Base-by-base conservation (phyloP, 2,797 vertebrate genomes). In the Hydrolagus colliei region DNA sequence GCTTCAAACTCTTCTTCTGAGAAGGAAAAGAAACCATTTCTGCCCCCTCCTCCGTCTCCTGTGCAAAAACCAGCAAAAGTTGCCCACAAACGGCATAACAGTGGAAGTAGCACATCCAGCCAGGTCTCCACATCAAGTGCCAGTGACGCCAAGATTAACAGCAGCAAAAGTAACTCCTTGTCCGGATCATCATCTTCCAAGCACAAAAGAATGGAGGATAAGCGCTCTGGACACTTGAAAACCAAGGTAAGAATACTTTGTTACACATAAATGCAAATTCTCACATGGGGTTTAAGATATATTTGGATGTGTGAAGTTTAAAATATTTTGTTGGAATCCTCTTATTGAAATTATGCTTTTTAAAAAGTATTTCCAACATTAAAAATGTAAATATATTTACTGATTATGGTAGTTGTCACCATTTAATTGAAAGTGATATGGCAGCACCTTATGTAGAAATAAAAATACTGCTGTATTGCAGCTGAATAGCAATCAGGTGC, bases 141-240 rank as follows among this genome's bases (percentile, higher is more conserved):
- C 87, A 88, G 86, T 63, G 78, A 88, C 87, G 75, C 86, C 89
- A 91, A 87, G 85, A 91, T 1, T 77, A 89, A 87, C 74, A 90
- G 85, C 87, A 89, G 2, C 88, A 88, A 88, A 78, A 90, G 88
- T 78, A 91, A 92, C 73, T 88, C 90, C 61, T 87, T 88, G 0
- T 0, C 86, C 18, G n/a, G 52, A 32, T 72, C 18, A 0, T 59
- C 68, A 59, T 59, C 86, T 35, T 85, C 88, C 88, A 97, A 95
- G 92, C 93, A 92, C 91, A 96, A 92, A 90, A 96, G 91, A 89
- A 90, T 87, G 87, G 92, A 93, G 61, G 91, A 87, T 86, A 95
- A 93, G 87, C 87, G 82, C 12, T n/a, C 72, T 0, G 92, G 94
- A 59, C 89, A 86, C 72, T 80, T 88, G 0, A 89, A 91, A 12